A percentile compares a stretch with the other conserved stretches of the same genome.
phyloP scores from a whole-genome alignment of 2,113 vertebrate genomes.

The Xenopus borealis region DNA sequence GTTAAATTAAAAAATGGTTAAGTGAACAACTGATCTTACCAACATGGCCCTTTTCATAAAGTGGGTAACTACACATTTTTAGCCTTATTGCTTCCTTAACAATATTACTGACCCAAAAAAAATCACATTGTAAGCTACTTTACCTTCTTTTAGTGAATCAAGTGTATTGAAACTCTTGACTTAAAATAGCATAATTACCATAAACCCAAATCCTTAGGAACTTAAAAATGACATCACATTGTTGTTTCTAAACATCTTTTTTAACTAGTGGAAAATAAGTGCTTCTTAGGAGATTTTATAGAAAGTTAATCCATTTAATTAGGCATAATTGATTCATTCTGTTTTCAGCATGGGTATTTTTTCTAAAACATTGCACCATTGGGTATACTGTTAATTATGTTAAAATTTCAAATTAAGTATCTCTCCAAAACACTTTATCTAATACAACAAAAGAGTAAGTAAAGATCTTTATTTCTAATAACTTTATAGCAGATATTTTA shows the following conservation, averaged over 20 bases:
- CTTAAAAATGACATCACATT: too few species aligned
- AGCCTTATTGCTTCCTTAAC: too few species aligned
- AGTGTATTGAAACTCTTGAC: too few species aligned
- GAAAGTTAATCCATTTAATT: not conserved
- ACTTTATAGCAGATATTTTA: not conserved
- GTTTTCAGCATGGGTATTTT: not conserved
- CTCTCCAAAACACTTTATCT: conserved; percentile 1
- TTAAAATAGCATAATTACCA: too few species aligned
- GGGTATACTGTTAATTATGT: not conserved
- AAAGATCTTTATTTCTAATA: not conserved
- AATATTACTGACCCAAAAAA: too few species aligned
- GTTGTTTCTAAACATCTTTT: not conserved
- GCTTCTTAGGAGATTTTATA: not conserved
- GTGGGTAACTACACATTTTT: too few species aligned
- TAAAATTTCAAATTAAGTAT: not conserved
- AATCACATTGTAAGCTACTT: too few species aligned
- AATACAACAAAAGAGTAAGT: not conserved
- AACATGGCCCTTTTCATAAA: too few species aligned
- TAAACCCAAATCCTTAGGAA: too few species aligned
- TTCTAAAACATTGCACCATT: not conserved
- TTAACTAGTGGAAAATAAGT: not conserved
- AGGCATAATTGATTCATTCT: not conserved
- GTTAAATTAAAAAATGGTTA: too few species aligned
- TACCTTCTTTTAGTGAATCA: too few species aligned
- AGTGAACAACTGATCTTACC: too few species aligned